A percentile compares a stretch with the other conserved stretches of the same genome.
Conservation (phyloP, 2,888 invertebrate genomes). For the Stenoptilia bipunctidactyla region DNA sequence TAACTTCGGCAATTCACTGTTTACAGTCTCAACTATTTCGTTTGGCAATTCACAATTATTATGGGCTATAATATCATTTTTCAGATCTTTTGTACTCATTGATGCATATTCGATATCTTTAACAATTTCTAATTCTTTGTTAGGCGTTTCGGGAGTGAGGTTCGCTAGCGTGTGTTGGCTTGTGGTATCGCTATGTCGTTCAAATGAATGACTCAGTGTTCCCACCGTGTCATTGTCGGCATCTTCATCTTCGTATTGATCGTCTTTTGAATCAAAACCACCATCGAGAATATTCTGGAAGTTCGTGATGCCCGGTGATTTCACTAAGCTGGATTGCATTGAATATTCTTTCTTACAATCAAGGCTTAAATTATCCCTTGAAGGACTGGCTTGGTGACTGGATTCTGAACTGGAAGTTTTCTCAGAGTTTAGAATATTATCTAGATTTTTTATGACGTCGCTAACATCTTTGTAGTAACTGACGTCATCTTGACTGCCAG, state of each 20-base stretch:
- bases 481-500: conserved; percentile 70
- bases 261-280: conserved; percentile 31
- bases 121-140: conserved; percentile 39
- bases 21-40: conserved; percentile 31
- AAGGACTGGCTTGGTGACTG: conserved; percentile 68
- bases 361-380: conserved; percentile 56
- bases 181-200: conserved; percentile 49
- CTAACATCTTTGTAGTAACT: conserved; percentile 73
- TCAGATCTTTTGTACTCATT: background rate
- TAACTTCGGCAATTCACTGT: conserved; percentile 47
- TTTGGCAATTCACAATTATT: conserved; percentile 43
- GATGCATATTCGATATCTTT: conserved; percentile 19
- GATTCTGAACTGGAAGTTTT: conserved; percentile 73
- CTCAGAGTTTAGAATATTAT: conserved; percentile 73
- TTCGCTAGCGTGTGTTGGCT: conserved; percentile 60
- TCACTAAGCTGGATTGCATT: conserved; percentile 51
- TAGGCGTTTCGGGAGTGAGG: conserved; percentile 54
- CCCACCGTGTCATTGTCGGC: conserved; percentile 51
- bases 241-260: conserved; percentile 40
- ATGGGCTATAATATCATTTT: background rate
- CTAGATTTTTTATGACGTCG: conserved; percentile 75
- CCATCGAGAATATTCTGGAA: conserved; percentile 52
- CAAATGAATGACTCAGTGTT: conserved; percentile 57
- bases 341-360: conserved; percentile 61
- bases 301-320: conserved; percentile 57